Conservation (phyloP, 2,888 invertebrate species). For the Ochropleura leucogaster region DNA sequence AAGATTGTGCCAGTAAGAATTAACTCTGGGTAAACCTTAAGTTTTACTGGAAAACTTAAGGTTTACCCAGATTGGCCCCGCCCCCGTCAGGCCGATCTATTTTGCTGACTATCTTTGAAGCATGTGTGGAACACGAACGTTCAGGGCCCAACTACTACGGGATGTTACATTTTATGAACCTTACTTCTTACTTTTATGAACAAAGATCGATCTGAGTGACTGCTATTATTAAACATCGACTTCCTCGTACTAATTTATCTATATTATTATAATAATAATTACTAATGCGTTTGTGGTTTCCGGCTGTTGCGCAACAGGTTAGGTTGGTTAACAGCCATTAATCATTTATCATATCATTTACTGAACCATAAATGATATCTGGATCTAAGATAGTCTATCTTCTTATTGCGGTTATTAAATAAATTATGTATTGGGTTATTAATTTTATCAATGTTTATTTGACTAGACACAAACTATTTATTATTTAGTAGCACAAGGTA, state of each 20-base stretch:
- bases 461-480: neutral
- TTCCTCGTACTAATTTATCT: too few species aligned
- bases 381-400: neutral
- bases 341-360: neutral
- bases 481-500: neutral
- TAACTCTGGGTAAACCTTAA: too few species aligned
- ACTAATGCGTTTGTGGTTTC: neutral
- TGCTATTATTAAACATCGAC: too few species aligned
- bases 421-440: neutral
- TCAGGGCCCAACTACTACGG: too few species aligned
- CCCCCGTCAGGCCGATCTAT: too few species aligned
- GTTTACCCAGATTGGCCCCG: neutral
- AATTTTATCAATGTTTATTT: neutral
- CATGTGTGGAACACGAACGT: too few species aligned
- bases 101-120: too few species aligned
- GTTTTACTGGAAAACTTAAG: too few species aligned
- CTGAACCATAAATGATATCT: neutral
- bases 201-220: too few species aligned
- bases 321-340: neutral
- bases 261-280: neutral
- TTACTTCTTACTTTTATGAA: too few species aligned
- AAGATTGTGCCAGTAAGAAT: too few species aligned
- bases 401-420: neutral
- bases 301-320: neutral
- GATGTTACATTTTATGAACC: too few species aligned